phyloP scores from a whole-genome alignment of 2,113 vertebrate species.

The Halichoerus grypus region DNA sequence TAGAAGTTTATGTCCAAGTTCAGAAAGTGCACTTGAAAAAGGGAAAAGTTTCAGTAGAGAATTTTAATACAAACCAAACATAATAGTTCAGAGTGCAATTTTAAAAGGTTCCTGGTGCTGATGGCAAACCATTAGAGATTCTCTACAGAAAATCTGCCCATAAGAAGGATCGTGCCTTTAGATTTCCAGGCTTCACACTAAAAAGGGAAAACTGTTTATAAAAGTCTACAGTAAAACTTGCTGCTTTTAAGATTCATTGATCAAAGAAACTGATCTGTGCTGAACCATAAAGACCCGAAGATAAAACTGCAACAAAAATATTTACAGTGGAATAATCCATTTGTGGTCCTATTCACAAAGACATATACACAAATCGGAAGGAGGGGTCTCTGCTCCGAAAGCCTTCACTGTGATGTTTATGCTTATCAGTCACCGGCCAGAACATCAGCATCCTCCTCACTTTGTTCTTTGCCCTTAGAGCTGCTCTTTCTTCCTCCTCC shows the following conservation, averaged over 20 bases:
- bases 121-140: neutral
- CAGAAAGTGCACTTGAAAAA: constrained; percentile 20
- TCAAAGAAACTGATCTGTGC: constrained; percentile 77
- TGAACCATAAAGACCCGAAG: constrained; percentile 79
- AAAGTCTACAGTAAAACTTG: constrained; percentile 79
- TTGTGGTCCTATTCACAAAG: constrained; percentile 47
- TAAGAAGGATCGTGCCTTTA: constrained; percentile 54
- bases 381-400: neutral
- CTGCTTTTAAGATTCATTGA: constrained; percentile 73
- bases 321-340: constrained; percentile 75
- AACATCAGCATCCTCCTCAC: neutral
- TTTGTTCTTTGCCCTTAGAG: neutral
- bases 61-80: constrained; percentile 59
- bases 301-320: constrained; percentile 73
- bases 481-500: neutral
- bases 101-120: constrained; percentile 10
- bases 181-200: constrained; percentile 30
- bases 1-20: constrained; percentile 10
- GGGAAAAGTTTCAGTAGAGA: constrained; percentile 21
- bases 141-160: constrained; percentile 23
- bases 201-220: constrained; percentile 71
- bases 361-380: neutral
- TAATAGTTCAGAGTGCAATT: neutral
- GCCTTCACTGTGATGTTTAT: neutral
- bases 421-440: neutral